Base-by-base conservation (phyloP, 2,888 invertebrate genomes). In the Chloromyia formosa region DNA sequence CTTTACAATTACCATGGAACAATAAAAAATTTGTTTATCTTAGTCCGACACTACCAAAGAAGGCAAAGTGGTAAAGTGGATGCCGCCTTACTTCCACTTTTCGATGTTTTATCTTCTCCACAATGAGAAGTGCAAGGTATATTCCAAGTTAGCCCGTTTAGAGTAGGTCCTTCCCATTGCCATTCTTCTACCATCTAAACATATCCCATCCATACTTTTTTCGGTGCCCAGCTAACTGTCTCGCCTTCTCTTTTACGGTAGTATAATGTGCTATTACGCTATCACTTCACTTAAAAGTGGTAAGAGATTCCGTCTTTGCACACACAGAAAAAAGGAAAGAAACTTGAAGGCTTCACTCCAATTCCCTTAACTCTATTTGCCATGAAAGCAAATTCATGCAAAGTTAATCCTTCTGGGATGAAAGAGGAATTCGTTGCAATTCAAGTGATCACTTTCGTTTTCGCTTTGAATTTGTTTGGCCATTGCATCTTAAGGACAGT, bases 1-100 rank as follows among this genome's bases (percentile, higher is more conserved):
- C 66, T 68, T 22, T 23, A 22, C 66, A 68, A 68, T 68, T 68
- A 53, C 66, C 23, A 20, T 49, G 53, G 20, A 45, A 68, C 66
- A 68, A 68, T 68, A 68, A 68, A 45, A n/a, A 49, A 68, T 68
- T 68, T 49, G 66, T 68, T 68, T 68, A 68, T 68, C 49, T 68
- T 23, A 22, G 66, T 14, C 66, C 49, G 20, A 68, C 66, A 53
- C 49, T n/a, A 49, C 27, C 49, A 68, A 10, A 45, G 20, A 35
- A n/a, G n/a, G 14, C n/a, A n/a, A n/a, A n/a, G n/a, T n/a, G n/a
- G n/a, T n/a, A 12, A 61, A 61, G 61, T 61, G 42, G 62, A 64
- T 64, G 18, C 62, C 40, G 40, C 62, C 49, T 68, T 49, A 68
- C 49, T 45, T 49, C 49, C 22, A 53, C 66, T 53, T 68, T 49